Conservation (phyloP, 2,888 invertebrate genomes). For the Lathronympha strigana region DNA sequence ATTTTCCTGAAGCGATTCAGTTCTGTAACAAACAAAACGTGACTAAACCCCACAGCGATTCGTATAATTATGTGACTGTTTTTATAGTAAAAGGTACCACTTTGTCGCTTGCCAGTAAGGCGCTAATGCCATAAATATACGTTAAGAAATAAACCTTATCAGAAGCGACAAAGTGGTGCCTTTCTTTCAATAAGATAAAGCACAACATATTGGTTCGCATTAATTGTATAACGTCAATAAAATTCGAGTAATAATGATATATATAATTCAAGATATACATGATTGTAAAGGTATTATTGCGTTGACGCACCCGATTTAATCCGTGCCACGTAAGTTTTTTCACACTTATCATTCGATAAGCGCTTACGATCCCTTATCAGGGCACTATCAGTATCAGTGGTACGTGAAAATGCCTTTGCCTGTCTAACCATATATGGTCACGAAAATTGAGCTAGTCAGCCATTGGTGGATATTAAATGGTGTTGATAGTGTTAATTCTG, state of each 20-base stretch:
- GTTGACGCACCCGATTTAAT: conserved; percentile 19
- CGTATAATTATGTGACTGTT: no score
- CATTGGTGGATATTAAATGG: conserved; percentile 85
- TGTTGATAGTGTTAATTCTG: conserved; percentile 79
- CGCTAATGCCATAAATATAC: no score
- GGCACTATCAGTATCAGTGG: conserved; percentile 63
- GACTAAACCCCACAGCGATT: conserved; percentile 9
- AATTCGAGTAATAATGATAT: conserved; percentile 19
- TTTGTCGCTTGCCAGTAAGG: no score
- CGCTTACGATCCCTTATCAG: conserved; percentile 59
- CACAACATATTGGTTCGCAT: no score
- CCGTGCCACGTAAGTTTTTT: conserved; percentile 25
- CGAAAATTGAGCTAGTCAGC: conserved; percentile 84
- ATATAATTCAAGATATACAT: conserved; percentile 14
- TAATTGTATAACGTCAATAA: conserved; percentile 10
- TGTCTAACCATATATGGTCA: conserved; percentile 91
- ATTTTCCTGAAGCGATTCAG: conserved; percentile 10
- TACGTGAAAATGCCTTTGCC: conserved; percentile 57
- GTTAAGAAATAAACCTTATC: no score
- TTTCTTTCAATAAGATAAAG: no score
- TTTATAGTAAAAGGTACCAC: no score
- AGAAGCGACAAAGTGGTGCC: no score
- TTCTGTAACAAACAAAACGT: conserved; percentile 1
- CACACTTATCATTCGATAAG: conserved; percentile 27
- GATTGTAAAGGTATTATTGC: conserved; percentile 26